These are phyloP conservation scores for Pseudococcus jackbeardsleyi DNA, from an alignment of 2,888 invertebrate genomes.

Conservation along the genomic window DNA sequence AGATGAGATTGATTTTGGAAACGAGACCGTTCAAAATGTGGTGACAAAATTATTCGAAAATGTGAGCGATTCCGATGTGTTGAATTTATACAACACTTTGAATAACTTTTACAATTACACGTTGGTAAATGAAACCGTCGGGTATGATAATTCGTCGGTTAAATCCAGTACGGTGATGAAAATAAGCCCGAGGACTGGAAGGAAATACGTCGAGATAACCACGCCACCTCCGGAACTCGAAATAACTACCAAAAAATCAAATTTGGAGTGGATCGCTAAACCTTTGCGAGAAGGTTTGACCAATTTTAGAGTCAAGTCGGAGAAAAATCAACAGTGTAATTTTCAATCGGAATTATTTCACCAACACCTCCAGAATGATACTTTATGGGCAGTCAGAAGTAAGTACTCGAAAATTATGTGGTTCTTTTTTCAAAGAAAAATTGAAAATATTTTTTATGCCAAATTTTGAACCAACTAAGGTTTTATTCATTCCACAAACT, in stretches of 20 bases:
- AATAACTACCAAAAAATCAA: background rate
- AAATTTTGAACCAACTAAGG: too few species aligned
- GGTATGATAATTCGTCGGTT: background rate
- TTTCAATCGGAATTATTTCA: slow-evolving; percentile 64
- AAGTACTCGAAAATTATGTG: slow-evolving; percentile 44
- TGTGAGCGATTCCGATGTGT: slow-evolving; percentile 15
- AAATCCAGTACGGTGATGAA: slow-evolving; percentile 43
- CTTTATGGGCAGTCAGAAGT: slow-evolving; percentile 66
- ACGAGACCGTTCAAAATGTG: background rate
- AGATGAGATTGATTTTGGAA: background rate
- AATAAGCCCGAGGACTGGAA: slow-evolving; percentile 9
- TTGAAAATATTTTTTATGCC: too few species aligned
- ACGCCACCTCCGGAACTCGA: background rate
- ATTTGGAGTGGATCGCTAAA: slow-evolving; percentile 39
- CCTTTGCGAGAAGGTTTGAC: slow-evolving; percentile 53
- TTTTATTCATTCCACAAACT: too few species aligned
- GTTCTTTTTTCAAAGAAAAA: too few species aligned
- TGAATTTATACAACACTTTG: slow-evolving; percentile 8
- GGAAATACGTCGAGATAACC: background rate
- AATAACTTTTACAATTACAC: slow-evolving; percentile 22
- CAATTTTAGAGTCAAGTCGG: slow-evolving; percentile 49
- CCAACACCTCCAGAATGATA: slow-evolving; percentile 63
- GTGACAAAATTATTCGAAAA: slow-evolving; percentile 15
- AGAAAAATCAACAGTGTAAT: slow-evolving; percentile 59
- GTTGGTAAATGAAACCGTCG: background rate